phyloP scores from a whole-genome alignment of 2,113 vertebrate species.

The Mirza zaza region DNA sequence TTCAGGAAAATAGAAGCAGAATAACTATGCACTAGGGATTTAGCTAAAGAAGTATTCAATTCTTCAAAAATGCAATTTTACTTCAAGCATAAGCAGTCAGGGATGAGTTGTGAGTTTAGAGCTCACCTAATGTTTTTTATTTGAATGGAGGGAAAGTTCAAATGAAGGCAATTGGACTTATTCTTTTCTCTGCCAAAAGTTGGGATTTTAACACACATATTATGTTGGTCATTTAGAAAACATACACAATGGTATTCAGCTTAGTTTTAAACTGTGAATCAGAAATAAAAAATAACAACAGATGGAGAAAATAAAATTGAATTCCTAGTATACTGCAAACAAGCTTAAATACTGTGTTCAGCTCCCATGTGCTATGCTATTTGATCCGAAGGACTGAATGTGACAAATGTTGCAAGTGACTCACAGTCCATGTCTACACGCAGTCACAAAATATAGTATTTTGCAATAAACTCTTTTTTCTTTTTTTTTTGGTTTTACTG shows the following conservation, averaged over 20 bases:
- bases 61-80: constrained; percentile 55
- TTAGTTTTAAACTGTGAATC: constrained; percentile 62
- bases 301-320: constrained; percentile 74
- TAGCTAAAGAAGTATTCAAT: constrained; percentile 2
- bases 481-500: neutral
- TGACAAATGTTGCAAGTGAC: neutral
- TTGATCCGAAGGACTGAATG: neutral
- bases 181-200: neutral
- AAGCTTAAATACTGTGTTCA: constrained; percentile 64
- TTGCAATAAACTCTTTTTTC: neutral
- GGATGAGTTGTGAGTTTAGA: constrained; percentile 63
- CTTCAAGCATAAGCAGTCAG: constrained; percentile 63
- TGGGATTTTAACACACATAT: constrained; percentile 48
- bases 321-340: constrained; percentile 61
- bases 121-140: constrained; percentile 47
- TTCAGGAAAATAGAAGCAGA: constrained; percentile 67
- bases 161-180: constrained; percentile 23
- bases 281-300: constrained; percentile 73
- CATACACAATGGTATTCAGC: constrained; percentile 3
- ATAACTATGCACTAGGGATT: constrained; percentile 63
- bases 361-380: neutral
- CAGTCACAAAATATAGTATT: neutral
- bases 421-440: neutral
- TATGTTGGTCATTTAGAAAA: constrained; percentile 45
- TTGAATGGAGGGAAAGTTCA: neutral